phyloP scores from a whole-genome alignment of 2,888 invertebrate genomes.

The Cerastis rubricosa region DNA sequence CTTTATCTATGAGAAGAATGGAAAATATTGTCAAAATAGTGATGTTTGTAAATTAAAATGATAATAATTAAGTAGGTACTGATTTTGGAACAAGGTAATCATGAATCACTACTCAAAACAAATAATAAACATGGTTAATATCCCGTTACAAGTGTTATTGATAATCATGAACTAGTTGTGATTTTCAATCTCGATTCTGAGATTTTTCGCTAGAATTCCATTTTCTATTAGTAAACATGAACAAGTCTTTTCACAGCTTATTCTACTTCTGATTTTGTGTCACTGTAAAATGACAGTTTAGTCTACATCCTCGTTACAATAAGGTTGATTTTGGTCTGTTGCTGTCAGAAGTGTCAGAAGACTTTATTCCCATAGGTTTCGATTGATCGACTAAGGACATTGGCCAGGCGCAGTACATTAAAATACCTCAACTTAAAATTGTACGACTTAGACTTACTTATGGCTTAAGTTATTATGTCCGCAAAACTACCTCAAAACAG shows the following conservation, averaged over 20 bases:
- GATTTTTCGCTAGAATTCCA: neutral
- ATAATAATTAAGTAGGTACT: neutral
- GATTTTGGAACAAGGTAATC: neutral
- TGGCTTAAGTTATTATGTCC: no score
- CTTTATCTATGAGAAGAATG: constrained; percentile 22
- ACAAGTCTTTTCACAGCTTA: no score
- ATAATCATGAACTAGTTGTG: neutral
- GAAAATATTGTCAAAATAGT: constrained; percentile 5
- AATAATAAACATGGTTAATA: no score
- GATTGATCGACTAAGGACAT: no score
- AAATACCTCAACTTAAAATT: no score
- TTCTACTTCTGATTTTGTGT: neutral
- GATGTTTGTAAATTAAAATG: neutral
- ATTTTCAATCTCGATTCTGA: neutral
- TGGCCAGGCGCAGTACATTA: no score
- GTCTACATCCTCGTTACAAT: neutral
- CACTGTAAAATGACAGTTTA: neutral
- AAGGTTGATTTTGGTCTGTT: neutral
- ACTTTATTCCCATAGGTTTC: neutral
- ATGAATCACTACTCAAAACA: no score
- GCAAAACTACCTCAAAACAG: no score
- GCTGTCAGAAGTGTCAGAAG: neutral
- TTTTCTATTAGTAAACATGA: neutral
- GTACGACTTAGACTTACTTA: no score
- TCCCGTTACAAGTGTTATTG: no score